These are phyloP conservation scores for Eulemur rubriventer DNA, from an alignment of 2,797 vertebrate genomes.

Conservation along the genomic window DNA sequence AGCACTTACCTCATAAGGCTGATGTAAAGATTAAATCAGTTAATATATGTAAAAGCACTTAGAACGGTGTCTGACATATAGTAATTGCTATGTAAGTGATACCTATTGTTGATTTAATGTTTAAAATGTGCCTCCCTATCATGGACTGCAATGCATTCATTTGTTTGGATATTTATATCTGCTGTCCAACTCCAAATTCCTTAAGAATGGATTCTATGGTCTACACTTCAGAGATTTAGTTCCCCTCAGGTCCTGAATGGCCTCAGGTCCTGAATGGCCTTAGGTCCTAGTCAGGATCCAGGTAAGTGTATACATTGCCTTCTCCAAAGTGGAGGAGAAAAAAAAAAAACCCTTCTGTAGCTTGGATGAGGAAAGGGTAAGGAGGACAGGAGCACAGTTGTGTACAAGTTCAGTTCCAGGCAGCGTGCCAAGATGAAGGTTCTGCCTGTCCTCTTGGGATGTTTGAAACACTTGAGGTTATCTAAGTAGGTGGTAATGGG, in stretches of 20 bases:
- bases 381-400: background rate
- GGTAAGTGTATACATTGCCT: background rate
- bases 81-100: slow-evolving; percentile 6
- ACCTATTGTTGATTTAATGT: slow-evolving; percentile 14
- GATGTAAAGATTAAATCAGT: slow-evolving; percentile 33
- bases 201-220: background rate
- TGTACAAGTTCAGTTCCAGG: background rate
- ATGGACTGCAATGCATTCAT: background rate
- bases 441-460: background rate
- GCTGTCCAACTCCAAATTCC: background rate
- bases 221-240: background rate
- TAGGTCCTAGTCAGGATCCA: background rate
- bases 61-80: background rate
- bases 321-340: background rate
- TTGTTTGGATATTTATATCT: slow-evolving; percentile 29
- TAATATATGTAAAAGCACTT: background rate
- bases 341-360: background rate
- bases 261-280: background rate
- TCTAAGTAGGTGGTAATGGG: background rate
- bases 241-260: background rate
- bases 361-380: background rate
- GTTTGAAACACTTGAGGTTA: background rate
- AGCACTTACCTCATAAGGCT: slow-evolving; percentile 8
- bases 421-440: background rate
- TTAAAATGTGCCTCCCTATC: slow-evolving; percentile 4